Evolutionary conservation across 1,140 invertebrate species (phyloP).

Genomic region (Plectrocnemia conspersa): DNA sequence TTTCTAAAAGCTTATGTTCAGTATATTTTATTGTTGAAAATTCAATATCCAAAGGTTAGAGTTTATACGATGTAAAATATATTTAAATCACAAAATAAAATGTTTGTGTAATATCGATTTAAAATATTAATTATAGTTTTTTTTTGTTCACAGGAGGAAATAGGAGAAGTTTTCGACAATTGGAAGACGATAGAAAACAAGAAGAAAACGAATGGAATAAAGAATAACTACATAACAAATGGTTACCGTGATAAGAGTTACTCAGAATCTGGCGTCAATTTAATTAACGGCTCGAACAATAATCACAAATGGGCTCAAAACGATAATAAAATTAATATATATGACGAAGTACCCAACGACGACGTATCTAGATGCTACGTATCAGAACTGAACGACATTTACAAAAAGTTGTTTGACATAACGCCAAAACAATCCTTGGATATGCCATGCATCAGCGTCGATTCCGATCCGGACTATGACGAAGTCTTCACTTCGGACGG

Average conservation of each 20-base stretch:
- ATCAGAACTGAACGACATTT: constrained; percentile 26
- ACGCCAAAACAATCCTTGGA: constrained; percentile 15
- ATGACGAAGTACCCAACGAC: not conserved
- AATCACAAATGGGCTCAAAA: constrained; percentile 9
- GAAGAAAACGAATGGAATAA: constrained; percentile 7
- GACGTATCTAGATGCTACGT: constrained; percentile 17
- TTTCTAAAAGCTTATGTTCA: no score
- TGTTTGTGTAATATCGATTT: no score
- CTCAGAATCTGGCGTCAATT: constrained; percentile 22
- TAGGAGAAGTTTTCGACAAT: constrained; percentile 34
- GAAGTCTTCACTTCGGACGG: constrained; percentile 33
- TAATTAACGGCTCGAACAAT: constrained; percentile 8
- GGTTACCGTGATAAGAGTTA: constrained; percentile 8
- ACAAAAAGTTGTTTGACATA: constrained; percentile 24
- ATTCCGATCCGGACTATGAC: constrained; percentile 34
- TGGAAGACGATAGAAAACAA: constrained; percentile 17
- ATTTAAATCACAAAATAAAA: no score
- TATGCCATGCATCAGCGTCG: constrained; percentile 25
- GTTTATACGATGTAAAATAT: no score
- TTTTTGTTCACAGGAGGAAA: constrained; percentile 32
- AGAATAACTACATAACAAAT: not conserved
- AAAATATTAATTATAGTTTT: constrained; percentile 15
- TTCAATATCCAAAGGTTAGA: no score
- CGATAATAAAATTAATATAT: not conserved
- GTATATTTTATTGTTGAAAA: no score